Percentiles rank a stretch among this genome's conserved stretches.
These are phyloP conservation scores for Paradisaea rubra DNA, from an alignment of 2,113 vertebrate species.

Conservation along the genomic window DNA sequence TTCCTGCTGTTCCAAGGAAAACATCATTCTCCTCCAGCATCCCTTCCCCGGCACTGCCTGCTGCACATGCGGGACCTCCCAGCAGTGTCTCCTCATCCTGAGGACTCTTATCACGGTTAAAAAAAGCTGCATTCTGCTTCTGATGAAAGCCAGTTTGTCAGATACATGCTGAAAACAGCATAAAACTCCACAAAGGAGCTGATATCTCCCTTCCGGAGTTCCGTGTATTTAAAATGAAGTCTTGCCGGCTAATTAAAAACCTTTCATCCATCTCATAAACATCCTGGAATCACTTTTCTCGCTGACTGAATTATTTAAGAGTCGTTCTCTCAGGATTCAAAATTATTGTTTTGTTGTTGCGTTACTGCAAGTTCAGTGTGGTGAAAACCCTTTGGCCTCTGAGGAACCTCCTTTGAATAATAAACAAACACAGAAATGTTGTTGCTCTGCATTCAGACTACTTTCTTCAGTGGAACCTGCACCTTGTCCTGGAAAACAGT, in stretches of 20 bases:
- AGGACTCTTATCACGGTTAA: fast-evolving
- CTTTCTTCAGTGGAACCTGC: not conserved
- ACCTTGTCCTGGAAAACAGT: not conserved
- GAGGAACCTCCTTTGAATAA: not conserved
- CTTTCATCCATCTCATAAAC: slow-evolving; percentile 42
- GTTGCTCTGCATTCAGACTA: not conserved
- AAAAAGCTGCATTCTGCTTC: not conserved
- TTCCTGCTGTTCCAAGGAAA: not conserved
- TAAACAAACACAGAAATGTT: not conserved
- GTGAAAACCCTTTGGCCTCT: not conserved
- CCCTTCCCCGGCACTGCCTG: fast-evolving
- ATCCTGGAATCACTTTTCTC: not conserved
- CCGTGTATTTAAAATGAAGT: not conserved
- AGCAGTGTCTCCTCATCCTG: not conserved
- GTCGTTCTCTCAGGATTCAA: not conserved
- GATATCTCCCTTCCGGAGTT: not conserved
- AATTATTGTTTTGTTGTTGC: not conserved
- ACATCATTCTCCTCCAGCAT: not conserved
- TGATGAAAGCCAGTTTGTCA: not conserved
- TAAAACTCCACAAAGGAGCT: not conserved
- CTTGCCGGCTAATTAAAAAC: slow-evolving; percentile 30
- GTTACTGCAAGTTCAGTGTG: not conserved
- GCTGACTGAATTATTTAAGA: slow-evolving; percentile 27
- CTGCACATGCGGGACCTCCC: not conserved
- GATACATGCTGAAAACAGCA: not conserved